Evolutionary conservation across 2,888 invertebrate species (phyloP).

Genomic region (Netelia inedita): DNA sequence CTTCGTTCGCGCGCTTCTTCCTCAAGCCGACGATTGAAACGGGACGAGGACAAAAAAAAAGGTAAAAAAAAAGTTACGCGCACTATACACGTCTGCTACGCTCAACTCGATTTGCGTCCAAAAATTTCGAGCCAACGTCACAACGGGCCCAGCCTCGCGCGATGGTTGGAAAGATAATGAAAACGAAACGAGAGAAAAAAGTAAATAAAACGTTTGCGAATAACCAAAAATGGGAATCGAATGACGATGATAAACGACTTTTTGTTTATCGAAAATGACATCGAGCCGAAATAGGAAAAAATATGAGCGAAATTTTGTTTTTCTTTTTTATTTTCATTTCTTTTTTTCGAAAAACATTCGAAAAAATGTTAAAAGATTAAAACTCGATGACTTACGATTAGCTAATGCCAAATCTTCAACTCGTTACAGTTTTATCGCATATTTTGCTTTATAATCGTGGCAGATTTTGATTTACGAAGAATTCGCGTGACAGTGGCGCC

Average conservation of each 20-base stretch:
- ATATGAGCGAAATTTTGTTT: too few species aligned
- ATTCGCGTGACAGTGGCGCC: not conserved
- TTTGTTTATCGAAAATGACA: not conserved
- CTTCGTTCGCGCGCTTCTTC: constrained; percentile 43
- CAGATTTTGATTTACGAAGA: constrained; percentile 13
- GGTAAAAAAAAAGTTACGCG: constrained; percentile 17
- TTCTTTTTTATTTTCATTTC: too few species aligned
- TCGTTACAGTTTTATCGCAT: too few species aligned
- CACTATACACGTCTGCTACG: not conserved
- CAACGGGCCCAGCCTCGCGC: too few species aligned
- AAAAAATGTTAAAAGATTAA: too few species aligned
- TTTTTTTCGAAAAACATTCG: too few species aligned
- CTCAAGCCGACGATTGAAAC: constrained; percentile 43
- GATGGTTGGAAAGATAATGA: not conserved
- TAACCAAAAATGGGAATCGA: too few species aligned
- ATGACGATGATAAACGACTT: too few species aligned
- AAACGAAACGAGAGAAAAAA: not conserved
- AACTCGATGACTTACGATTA: too few species aligned
- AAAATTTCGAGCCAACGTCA: constrained; percentile 9
- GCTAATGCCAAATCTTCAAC: too few species aligned
- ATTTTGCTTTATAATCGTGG: not conserved
- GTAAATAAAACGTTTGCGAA: not conserved
- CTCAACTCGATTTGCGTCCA: constrained; percentile 42
- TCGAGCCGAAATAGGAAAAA: too few species aligned
- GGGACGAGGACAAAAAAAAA: constrained; percentile 7